These are phyloP conservation scores for Neotoxoptera formosana DNA, from an alignment of 1,140 invertebrate genomes.

Conservation along the genomic window DNA sequence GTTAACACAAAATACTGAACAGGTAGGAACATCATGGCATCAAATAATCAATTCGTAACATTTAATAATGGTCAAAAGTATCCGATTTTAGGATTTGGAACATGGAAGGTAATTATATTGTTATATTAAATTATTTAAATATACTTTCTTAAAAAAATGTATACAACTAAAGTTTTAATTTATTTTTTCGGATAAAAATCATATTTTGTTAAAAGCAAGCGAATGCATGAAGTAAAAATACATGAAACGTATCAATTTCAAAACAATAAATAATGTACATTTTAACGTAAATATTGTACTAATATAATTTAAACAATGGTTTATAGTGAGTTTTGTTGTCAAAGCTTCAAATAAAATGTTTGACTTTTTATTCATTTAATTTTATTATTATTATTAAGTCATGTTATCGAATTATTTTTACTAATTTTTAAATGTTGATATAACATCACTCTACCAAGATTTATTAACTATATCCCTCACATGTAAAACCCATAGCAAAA, in stretches of 20 bases:
- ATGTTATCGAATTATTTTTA: neutral
- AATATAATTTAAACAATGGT: neutral
- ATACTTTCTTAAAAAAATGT: neutral
- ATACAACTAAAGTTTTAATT: neutral
- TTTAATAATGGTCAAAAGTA: constrained; percentile 59
- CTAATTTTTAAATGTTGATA: neutral
- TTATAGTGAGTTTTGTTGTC: neutral
- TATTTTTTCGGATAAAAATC: neutral
- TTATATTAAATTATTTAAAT: neutral
- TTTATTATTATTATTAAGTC: neutral
- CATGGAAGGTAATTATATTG: constrained; percentile 58
- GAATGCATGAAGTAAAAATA: neutral
- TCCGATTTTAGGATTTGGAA: constrained; percentile 59
- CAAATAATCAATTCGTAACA: constrained; percentile 56
- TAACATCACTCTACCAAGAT: neutral
- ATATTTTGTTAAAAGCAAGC: neutral
- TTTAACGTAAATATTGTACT: neutral
- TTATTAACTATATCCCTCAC: no score
- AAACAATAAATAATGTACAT: no score
- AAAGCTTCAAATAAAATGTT: neutral
- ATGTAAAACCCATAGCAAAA: neutral
- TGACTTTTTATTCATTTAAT: neutral
- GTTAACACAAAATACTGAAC: no score
- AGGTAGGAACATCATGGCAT: constrained; percentile 16
- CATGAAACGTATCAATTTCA: neutral